Conservation (phyloP, 2,797 vertebrate species). For the Pangasius sanitwongsei region DNA sequence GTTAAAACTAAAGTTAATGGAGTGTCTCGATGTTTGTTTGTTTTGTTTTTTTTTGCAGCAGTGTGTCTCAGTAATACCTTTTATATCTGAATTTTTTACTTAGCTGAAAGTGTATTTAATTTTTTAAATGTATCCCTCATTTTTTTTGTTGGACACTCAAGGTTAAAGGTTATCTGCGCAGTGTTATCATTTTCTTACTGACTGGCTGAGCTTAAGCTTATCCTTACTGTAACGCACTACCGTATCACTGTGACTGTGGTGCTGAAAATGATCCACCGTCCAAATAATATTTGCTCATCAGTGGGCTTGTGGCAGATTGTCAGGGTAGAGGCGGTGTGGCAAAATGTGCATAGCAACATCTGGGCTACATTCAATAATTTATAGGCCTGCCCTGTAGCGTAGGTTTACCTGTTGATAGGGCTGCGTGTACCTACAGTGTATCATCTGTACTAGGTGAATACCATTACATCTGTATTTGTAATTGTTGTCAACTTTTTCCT, state of each 20-base stretch:
- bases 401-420: not conserved
- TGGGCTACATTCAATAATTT: not conserved
- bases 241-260: not conserved
- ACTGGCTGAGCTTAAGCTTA: not conserved
- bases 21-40: too few species aligned
- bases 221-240: not conserved
- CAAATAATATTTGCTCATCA: not conserved
- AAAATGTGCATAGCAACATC: not conserved
- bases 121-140: too few species aligned
- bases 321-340: not conserved
- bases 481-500: not conserved
- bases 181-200: not conserved
- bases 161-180: not conserved
- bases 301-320: not conserved
- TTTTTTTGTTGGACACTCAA: not conserved
- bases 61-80: not conserved
- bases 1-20: not conserved
- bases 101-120: not conserved
- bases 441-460: not conserved
- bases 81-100: not conserved
- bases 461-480: not conserved
- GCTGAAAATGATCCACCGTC: not conserved
- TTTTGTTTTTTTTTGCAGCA: not conserved
- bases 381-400: not conserved
- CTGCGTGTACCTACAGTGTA: not conserved